Base-by-base conservation (phyloP, 2,888 invertebrate genomes). In the Craniophora ligustri region DNA sequence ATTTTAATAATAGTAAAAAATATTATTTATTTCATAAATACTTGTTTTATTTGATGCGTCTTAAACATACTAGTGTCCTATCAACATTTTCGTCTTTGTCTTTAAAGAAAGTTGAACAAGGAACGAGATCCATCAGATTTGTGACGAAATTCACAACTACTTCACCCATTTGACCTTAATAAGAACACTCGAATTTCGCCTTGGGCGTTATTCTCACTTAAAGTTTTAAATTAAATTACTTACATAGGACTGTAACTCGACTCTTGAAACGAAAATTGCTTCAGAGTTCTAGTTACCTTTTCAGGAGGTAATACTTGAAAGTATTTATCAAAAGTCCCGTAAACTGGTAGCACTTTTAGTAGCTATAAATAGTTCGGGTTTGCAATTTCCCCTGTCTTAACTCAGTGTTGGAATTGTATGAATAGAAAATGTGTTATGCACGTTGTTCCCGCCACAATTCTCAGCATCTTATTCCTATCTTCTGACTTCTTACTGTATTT, bases 351-450 rank as follows among this genome's bases (percentile, higher is more conserved):
- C 55, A 69, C 69, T 53, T 66, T 68, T 18, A 34, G 41, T 51
- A 51, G 56, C 66, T 35, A 64, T 67, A 72, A 72, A 72, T 65
- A 70, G 59, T 69, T 62, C 42, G 40, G 46, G 38, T 38, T 70
- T 58, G 59, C 73, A 70, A 72, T 72, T 72, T 72, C 65, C 73
- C 55, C 59, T 56, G 62, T 63, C 67, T 58, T 57, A 64, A 67
- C 60, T 72, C 49, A 45, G 49, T 56, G 39, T 46, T 50, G 30
- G 48, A 59, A 56, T 62, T 59, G 51, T 36, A 66, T 59, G 48
- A 23, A 36, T 45, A 68, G 71, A 73, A 72, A 71, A 68, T 71
- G 60, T 58, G 60, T 64, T 72, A 67, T 58, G 54, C 61, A 44
- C 21, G 38, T 46, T 53, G 61, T 55, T 59, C 59, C 65, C 56